phyloP scores from a whole-genome alignment of 2,797 vertebrate genomes.

The Phrynocephalus forsythii region DNA sequence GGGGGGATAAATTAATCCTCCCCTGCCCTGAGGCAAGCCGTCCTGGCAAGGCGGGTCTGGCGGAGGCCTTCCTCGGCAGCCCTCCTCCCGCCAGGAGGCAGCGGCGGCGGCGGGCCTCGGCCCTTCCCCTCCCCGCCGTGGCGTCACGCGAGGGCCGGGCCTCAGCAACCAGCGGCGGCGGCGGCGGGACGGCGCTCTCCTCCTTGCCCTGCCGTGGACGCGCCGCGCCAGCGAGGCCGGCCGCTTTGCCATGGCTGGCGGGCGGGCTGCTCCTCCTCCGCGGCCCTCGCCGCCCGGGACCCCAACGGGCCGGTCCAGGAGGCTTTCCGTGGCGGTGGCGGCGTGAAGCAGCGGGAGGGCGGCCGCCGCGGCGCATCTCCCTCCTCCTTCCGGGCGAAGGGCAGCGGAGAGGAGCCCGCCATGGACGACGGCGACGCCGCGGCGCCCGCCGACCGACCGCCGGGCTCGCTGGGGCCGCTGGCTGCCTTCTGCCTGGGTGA shows the following conservation, averaged over 20 bases:
- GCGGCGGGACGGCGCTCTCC: slow-evolving; percentile 18
- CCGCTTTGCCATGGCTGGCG: neutral
- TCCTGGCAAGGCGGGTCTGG: no score
- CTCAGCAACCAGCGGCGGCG: slow-evolving; percentile 21
- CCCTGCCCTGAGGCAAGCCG: no score
- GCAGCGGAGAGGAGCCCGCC: slow-evolving; percentile 42
- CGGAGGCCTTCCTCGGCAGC: no score
- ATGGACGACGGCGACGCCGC: slow-evolving; percentile 72
- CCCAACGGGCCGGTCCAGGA: neutral
- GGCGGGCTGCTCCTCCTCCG: neutral
- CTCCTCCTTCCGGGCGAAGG: slow-evolving; percentile 37
- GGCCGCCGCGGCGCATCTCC: slow-evolving; percentile 13
- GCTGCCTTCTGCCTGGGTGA: slow-evolving; percentile 79
- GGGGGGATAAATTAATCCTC: no score
- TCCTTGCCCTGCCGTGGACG: slow-evolving; percentile 37
- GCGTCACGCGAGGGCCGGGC: slow-evolving; percentile 48
- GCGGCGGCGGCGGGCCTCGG: slow-evolving; percentile 8
- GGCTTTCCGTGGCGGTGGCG: slow-evolving; percentile 28
- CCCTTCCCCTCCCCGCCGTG: slow-evolving; percentile 28
- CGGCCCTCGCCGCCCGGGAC: slow-evolving; percentile 29
- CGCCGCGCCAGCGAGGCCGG: neutral
- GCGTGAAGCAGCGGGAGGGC: slow-evolving; percentile 34
- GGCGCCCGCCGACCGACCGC: slow-evolving; percentile 51
- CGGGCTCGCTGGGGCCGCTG: slow-evolving; percentile 72
- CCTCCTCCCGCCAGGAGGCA: neutral